Evolutionary conservation across 2,113 vertebrate genomes (phyloP).

Genomic region (Hippocampus abdominalis): DNA sequence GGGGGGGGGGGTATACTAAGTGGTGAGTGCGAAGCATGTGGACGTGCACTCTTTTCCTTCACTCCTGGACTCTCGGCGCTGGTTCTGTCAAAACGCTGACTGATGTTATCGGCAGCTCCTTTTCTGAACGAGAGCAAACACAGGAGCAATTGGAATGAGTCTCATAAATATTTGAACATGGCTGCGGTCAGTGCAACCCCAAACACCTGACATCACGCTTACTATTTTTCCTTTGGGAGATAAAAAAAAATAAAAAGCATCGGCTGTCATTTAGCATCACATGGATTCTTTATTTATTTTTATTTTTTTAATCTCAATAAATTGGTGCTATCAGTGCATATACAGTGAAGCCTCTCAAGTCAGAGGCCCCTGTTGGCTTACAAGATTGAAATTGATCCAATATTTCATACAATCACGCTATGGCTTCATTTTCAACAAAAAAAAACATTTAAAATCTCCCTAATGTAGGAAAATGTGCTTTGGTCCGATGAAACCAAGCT

Average conservation of each 20-base stretch:
- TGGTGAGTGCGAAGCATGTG: conserved; percentile 1
- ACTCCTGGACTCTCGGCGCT: neutral
- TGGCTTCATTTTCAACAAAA: too few relatives aligned
- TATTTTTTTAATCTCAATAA: neutral
- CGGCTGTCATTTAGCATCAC: too few relatives aligned
- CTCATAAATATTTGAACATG: neutral
- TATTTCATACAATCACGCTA: too few relatives aligned
- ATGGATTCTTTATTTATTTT: too few relatives aligned
- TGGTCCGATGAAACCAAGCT: too few relatives aligned
- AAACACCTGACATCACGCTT: neutral
- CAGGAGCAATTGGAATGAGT: neutral
- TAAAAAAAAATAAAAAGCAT: too few relatives aligned
- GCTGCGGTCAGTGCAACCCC: neutral
- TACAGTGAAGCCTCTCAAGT: neutral
- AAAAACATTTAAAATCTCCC: too few relatives aligned
- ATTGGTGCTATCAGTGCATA: neutral
- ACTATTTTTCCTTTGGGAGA: too few relatives aligned
- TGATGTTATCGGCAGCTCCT: neutral
- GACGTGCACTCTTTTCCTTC: conserved; percentile 1
- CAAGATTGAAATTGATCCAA: neutral
- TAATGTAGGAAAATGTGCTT: too few relatives aligned
- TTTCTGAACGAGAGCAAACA: neutral
- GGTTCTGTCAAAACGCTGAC: neutral
- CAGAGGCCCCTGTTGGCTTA: neutral
- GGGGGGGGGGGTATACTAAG: conserved; percentile 24